Conservation (phyloP, 2,888 invertebrate genomes). For the Mesoligia furuncula region DNA sequence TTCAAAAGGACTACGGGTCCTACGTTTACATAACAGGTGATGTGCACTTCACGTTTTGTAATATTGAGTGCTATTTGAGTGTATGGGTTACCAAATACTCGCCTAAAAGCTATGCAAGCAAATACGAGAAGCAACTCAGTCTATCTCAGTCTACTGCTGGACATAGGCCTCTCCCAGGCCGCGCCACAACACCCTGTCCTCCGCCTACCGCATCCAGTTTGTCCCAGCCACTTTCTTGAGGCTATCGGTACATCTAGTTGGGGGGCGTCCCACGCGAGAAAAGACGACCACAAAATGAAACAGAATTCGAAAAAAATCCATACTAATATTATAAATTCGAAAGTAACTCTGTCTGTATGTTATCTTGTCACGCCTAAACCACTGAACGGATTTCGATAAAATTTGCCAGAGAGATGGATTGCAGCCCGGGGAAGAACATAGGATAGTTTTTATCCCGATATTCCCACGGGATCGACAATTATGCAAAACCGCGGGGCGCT, state of each 20-base stretch:
- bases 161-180: not conserved
- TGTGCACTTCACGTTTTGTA: not conserved
- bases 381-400: too few species aligned
- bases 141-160: not conserved
- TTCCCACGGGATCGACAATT: too few species aligned
- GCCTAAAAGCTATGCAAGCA: not conserved
- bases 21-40: not conserved
- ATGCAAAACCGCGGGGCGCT: too few species aligned
- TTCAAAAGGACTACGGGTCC: not conserved
- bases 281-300: not conserved
- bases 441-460: too few species aligned
- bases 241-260: not conserved
- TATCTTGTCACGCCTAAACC: too few species aligned
- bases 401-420: too few species aligned
- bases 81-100: not conserved
- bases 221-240: not conserved
- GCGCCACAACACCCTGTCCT: not conserved
- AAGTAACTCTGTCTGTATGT: too few species aligned
- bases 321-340: too few species aligned
- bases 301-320: not conserved
- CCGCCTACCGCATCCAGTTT: not conserved
- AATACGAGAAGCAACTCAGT: not conserved
- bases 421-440: too few species aligned
- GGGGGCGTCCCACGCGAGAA: not conserved
- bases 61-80: not conserved